These are phyloP conservation scores for Synanceia verrucosa DNA, from an alignment of 2,797 vertebrate genomes.

Conservation along the genomic window DNA sequence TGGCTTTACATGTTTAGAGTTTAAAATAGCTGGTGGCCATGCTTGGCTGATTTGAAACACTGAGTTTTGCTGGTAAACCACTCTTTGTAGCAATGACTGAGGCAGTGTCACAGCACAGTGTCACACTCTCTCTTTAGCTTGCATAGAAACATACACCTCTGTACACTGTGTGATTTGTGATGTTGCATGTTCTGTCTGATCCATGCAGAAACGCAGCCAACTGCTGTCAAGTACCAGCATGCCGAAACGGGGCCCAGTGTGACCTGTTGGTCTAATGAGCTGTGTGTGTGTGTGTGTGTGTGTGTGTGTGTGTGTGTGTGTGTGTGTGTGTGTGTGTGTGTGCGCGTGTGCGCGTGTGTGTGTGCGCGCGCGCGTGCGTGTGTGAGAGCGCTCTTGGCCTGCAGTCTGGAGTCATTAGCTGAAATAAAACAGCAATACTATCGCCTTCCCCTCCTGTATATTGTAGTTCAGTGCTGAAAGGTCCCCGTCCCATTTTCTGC, in stretches of 20 bases:
- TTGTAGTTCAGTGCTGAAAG: conserved; percentile 34
- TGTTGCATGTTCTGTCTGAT: conserved; percentile 49
- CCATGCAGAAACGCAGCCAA: conserved; percentile 40
- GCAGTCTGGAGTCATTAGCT: conserved; percentile 69
- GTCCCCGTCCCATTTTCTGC: conserved; percentile 37
- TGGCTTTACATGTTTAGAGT: conserved; percentile 19
- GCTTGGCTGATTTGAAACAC: background rate
- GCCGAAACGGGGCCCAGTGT: conserved; percentile 61
- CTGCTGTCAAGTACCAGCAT: conserved; percentile 67
- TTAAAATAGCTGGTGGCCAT: conserved; percentile 9
- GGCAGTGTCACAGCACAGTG: background rate
- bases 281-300: conserved; percentile 43
- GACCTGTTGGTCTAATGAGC: conserved; percentile 78
- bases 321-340: conserved; percentile 30
- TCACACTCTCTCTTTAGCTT: background rate
- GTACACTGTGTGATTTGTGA: conserved; percentile 14
- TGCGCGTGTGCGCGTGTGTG: conserved; percentile 11
- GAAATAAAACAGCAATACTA: conserved; percentile 53
- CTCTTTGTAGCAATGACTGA: background rate
- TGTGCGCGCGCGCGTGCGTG: conserved; percentile 3
- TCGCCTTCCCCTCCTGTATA: conserved; percentile 40
- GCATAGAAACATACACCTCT: conserved; percentile 11
- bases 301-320: conserved; percentile 27
- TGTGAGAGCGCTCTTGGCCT: conserved; percentile 25
- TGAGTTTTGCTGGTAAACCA: background rate